Conservation (phyloP, 37 sponge, comb jelly and placozoan species). For the Theonella swinhoei region DNA sequence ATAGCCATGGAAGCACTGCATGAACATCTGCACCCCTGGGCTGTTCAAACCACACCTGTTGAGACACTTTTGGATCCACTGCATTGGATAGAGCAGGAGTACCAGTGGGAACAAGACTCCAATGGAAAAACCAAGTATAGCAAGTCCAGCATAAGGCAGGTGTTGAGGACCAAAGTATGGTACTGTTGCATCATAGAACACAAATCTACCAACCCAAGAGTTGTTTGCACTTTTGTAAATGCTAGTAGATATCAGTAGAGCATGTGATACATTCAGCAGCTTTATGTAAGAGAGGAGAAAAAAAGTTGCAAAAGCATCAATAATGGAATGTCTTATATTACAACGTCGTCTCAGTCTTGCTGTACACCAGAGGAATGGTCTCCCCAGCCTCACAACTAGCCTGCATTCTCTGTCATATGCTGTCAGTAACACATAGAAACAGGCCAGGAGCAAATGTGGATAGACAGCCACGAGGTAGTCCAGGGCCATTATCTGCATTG, state of each 20-base stretch:
- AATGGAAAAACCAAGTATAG: conserved; percentile 1
- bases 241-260: neutral
- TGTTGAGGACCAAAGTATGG: neutral
- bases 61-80: neutral
- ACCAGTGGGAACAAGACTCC: neutral
- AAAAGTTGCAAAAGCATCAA: conserved; percentile 36
- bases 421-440: neutral
- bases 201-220: neutral
- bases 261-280: neutral
- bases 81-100: conserved; percentile 2
- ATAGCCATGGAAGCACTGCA: conserved; percentile 3
- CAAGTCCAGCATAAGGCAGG: neutral
- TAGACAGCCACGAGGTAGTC: conserved; percentile 1
- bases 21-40: neutral
- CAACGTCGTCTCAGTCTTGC: conserved; percentile 9
- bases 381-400: conserved; percentile 5
- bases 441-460: neutral
- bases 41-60: neutral
- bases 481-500: conserved; percentile 7
- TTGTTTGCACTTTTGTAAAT: conserved; percentile 1
- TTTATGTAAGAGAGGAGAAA: conserved; percentile 30
- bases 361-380: neutral
- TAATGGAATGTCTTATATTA: conserved; percentile 1
- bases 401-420: conserved; percentile 1
- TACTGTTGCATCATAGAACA: conserved; percentile 9